Base-by-base conservation (phyloP, 2,888 invertebrate genomes). In the Drosophila incognita region DNA sequence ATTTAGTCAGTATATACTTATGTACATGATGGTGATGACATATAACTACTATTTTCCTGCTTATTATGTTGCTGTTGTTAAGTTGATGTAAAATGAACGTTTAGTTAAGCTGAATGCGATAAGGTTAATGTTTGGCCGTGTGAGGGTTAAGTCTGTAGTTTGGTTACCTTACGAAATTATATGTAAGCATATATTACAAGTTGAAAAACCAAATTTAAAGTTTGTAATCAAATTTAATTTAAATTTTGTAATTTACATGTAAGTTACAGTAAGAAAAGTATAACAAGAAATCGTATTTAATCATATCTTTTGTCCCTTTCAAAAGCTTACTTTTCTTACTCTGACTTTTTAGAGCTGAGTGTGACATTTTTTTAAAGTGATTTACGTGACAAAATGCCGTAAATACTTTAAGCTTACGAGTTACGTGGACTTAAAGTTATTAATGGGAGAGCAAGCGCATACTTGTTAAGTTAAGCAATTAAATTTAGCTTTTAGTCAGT, bases 11-110 rank as follows among this genome's bases (percentile, higher is more conserved):
- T 59, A 40, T 53, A 35, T 38, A n/a, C 8, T 36, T 56, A 48
- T 49, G 49, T 62, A 73, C 42, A 58, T 18, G 64, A n/a, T 69
- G 80, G 85, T 83, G 82, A 85, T 85, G 83, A 87, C 84, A 83
- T 85, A 87, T 65, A 81, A 85, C 64, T 81, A 76, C 71, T 54
- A 57, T 61, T 33, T 35, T 51, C 11, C 46, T 51, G n/a, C 29
- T 48, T 27, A 27, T 33, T 13, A 48, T 53, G 36, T 5, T 21
- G 27, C 13, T 40, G 21, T 27, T 56, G 59, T 72, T 62, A 69
- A 71, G 70, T 74, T 66, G 68, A 76, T 75, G 71, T 68, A 56
- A 72, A 81, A 64, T 61, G 73, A 69, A 63, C 58, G 27, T 31
- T 78, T 79, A 65, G 79, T 60, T 62, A 65, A 67, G 61, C 66